Evolutionary conservation across 2,888 invertebrate species (phyloP).

Genomic region (Lobophora halterata): DNA sequence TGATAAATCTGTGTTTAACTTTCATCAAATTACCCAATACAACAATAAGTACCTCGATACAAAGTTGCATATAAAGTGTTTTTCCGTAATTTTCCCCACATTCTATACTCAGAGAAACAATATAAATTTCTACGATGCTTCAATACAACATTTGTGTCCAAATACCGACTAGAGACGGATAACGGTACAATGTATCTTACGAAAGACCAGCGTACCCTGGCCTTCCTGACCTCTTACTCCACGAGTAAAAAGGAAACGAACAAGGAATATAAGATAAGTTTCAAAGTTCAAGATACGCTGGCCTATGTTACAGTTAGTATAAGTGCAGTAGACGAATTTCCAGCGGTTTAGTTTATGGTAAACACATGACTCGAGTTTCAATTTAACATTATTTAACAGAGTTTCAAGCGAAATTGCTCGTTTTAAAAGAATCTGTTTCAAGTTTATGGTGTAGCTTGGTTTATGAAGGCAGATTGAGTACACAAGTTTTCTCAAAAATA

Average conservation of each 20-base stretch:
- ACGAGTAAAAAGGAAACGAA: neutral
- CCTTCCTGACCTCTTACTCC: neutral
- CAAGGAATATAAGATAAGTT: neutral
- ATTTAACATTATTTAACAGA: conserved; percentile 17
- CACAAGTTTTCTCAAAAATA: too few relatives aligned
- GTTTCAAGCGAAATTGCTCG: conserved; percentile 10
- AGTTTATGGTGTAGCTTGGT: too few relatives aligned
- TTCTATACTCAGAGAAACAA: conserved; percentile 6
- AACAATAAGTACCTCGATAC: neutral
- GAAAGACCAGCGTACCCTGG: conserved; percentile 12
- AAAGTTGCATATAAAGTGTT: conserved; percentile 1
- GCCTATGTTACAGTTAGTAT: conserved; percentile 30
- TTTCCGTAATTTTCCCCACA: neutral
- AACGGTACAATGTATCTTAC: conserved; percentile 23
- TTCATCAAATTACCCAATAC: neutral
- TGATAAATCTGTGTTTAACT: neutral
- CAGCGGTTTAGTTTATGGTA: conserved; percentile 35
- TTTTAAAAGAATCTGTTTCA: too few relatives aligned
- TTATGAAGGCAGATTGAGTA: too few relatives aligned
- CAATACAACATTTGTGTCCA: conserved; percentile 17
- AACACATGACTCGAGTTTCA: conserved; percentile 28
- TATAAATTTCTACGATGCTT: conserved; percentile 13
- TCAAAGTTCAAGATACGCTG: conserved; percentile 18
- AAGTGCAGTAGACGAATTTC: conserved; percentile 35
- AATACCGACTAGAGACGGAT: conserved; percentile 13